A percentile compares a stretch with the other conserved stretches of the same genome.
phyloP scores from a whole-genome alignment of 2,797 vertebrate species.

The Champsocephalus gunnari region DNA sequence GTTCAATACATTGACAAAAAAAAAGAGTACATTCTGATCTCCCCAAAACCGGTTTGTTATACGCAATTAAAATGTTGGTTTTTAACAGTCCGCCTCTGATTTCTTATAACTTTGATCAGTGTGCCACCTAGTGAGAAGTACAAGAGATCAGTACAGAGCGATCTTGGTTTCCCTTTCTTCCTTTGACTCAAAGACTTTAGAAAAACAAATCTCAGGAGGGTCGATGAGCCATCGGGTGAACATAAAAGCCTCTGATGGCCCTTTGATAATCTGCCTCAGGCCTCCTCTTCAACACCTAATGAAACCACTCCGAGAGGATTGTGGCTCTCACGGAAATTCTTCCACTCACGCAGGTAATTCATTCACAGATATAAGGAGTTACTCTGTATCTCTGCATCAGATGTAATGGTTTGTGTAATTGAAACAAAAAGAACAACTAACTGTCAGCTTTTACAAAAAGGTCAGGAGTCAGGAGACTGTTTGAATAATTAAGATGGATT shows the following conservation, averaged over 20 bases:
- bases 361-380: constrained; percentile 36
- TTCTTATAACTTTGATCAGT: constrained; percentile 71
- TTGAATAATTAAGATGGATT: constrained; percentile 16
- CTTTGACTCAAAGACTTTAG: constrained; percentile 56
- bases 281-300: constrained; percentile 56
- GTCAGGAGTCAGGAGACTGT: constrained; percentile 26
- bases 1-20: neutral
- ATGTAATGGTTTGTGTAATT: constrained; percentile 29
- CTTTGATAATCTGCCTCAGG: constrained; percentile 71
- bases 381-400: constrained; percentile 16
- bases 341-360: constrained; percentile 36
- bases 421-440: neutral
- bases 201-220: constrained; percentile 57
- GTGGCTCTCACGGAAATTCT: constrained; percentile 26
- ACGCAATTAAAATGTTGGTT: constrained; percentile 29
- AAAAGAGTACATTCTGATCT: constrained; percentile 15
- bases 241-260: constrained; percentile 67
- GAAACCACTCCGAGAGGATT: constrained; percentile 41
- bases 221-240: constrained; percentile 46
- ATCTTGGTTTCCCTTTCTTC: constrained; percentile 41
- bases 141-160: constrained; percentile 43
- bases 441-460: constrained; percentile 17
- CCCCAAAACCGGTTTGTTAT: constrained; percentile 6
- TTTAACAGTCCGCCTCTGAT: constrained; percentile 23
- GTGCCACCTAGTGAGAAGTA: constrained; percentile 73